A percentile compares a stretch with the other conserved stretches of the same genome.
Evolutionary conservation across 1,140 invertebrate genomes (phyloP).

Genomic region (Chelonus insularis): DNA sequence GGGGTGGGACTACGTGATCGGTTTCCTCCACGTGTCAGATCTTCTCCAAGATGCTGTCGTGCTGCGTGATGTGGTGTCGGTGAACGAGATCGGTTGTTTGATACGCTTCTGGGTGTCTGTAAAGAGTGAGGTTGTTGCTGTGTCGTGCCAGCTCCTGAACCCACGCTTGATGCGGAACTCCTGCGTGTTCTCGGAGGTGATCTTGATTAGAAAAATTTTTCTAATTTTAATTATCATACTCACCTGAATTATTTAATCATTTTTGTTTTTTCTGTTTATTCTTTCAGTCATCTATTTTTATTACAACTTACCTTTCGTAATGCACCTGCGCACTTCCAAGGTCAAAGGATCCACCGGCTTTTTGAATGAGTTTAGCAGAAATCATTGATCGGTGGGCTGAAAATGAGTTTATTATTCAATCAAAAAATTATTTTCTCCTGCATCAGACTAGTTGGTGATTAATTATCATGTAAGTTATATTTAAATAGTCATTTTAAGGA

Average conservation of each 20-base stretch:
- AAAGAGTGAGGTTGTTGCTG: slow-evolving; percentile 45
- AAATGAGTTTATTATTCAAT: slow-evolving; percentile 12
- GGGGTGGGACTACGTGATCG: slow-evolving; percentile 56
- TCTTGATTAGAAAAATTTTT: slow-evolving; percentile 44
- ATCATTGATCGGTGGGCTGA: slow-evolving; percentile 64
- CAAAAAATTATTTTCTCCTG: too few relatives aligned
- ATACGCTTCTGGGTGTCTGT: slow-evolving; percentile 47
- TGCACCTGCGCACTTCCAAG: slow-evolving; percentile 79
- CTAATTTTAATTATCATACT: not conserved
- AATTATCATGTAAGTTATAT: too few relatives aligned
- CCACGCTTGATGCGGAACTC: slow-evolving; percentile 62
- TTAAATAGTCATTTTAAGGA: too few relatives aligned
- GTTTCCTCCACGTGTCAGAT: slow-evolving; percentile 58
- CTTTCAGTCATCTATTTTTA: not conserved
- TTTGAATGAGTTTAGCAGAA: slow-evolving; percentile 63
- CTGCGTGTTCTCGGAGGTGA: slow-evolving; percentile 63
- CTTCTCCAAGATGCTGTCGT: slow-evolving; percentile 38
- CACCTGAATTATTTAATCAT: not conserved
- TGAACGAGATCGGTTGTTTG: slow-evolving; percentile 60
- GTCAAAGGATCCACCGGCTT: slow-evolving; percentile 68
- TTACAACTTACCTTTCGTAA: slow-evolving; percentile 72
- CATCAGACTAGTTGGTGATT: too few relatives aligned
- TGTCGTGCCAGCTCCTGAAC: slow-evolving; percentile 50
- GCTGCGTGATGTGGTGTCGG: slow-evolving; percentile 55
- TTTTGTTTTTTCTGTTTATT: not conserved